Conservation (phyloP, 2,113 vertebrate genomes). For the Microcebus murinus region DNA sequence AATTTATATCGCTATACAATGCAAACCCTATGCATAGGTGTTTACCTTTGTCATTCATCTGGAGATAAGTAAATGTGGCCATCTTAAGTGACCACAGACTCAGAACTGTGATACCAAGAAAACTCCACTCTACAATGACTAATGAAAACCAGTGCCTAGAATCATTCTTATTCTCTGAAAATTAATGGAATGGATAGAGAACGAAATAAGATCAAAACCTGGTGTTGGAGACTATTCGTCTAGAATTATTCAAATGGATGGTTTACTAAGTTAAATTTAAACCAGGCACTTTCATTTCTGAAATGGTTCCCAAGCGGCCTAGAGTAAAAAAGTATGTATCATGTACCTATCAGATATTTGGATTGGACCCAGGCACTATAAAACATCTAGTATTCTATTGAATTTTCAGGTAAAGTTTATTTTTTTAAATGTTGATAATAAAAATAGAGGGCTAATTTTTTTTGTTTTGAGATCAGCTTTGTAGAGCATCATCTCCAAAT, state of each 20-base stretch:
- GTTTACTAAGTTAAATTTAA: neutral
- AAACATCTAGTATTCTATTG: neutral
- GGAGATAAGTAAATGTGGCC: neutral
- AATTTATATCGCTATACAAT: neutral
- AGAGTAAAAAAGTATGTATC: neutral
- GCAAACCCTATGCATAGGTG: neutral
- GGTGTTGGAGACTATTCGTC: neutral
- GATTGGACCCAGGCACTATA: neutral
- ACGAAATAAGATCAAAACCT: neutral
- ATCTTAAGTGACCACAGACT: neutral
- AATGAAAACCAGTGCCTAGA: neutral
- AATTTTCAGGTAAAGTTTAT: neutral
- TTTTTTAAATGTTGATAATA: neutral
- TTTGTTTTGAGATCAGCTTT: neutral
- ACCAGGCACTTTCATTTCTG: neutral
- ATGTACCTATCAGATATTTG: neutral
- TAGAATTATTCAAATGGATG: neutral
- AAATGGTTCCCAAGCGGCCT: neutral
- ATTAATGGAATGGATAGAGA: neutral
- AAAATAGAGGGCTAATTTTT: neutral
- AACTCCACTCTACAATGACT: neutral
- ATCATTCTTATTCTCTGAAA: neutral
- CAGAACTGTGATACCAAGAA: neutral
- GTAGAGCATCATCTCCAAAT: neutral
- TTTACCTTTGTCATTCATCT: neutral